Base-by-base conservation (phyloP, 2,797 vertebrate genomes). In the Acanthiza pusilla region DNA sequence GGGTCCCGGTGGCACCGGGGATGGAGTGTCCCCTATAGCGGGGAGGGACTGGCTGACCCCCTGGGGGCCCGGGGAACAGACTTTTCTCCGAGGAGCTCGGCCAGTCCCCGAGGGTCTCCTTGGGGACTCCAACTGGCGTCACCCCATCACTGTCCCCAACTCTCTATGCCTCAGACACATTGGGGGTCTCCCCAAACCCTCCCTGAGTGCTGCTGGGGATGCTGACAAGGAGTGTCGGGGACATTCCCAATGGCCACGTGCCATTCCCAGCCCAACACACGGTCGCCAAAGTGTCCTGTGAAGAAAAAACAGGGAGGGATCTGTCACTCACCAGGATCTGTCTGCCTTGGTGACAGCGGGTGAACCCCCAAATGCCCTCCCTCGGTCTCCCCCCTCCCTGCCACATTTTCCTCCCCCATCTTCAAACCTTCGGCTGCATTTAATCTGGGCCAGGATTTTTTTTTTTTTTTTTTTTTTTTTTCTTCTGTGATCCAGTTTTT, bases 311-410 rank as follows among this genome's bases (percentile, higher is more conserved):
- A 9, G 13, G 18, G 13, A 10, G 38, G 45, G 25, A 40, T 42
- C 11, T 40, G 42, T 45, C 23, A 9, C n/a, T 54, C 27, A 3
- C 15, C 11, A 8, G 43, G 38, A 42, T 45, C 26, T 18, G 8
- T 23, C 38, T 3, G 1, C n/a, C 13, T 30, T 13, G 16, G 62
- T 27, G 34, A 60, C 40, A 74, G 34, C 1, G 3, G 34, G 13
- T 34, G 53, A 80, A 38, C 25, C 53, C 60, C 53, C 11, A 58
- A 43, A 60, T 30, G 15, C 20, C 12, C 14, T 48, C 34, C 18
- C 14, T n/a, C 25, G 22, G 32, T 50, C 20, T 32, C 11, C 0
- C 14, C 11, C 10, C 25, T 13, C 15, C 1, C 4, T 8, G 9
- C 8, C 19, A 2, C 22, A 1, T 15, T 57, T 55, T 51, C 34